These are phyloP conservation scores for Calameuta filiformis DNA, from an alignment of 2,888 invertebrate genomes.

Conservation along the genomic window DNA sequence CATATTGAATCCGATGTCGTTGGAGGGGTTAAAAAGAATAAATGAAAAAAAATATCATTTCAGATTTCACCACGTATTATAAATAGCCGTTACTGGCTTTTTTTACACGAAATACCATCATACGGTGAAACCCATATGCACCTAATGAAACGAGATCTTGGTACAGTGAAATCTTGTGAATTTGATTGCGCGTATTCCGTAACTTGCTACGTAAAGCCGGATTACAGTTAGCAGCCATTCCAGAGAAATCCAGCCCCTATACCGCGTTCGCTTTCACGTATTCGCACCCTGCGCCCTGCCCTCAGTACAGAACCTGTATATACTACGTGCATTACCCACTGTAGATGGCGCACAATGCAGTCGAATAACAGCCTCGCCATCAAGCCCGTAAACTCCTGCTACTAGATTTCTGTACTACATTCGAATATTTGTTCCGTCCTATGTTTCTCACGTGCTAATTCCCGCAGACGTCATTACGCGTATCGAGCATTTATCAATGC, in stretches of 20 bases:
- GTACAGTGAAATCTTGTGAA: constrained; percentile 28
- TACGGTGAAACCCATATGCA: neutral
- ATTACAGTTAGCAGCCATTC: constrained; percentile 37
- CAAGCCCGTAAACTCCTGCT: constrained; percentile 34
- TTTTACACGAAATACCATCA: neutral
- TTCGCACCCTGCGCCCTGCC: constrained; percentile 27
- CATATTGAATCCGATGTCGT: neutral
- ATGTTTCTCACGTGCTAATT: constrained; percentile 58
- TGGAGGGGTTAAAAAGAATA: neutral
- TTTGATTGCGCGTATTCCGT: constrained; percentile 27
- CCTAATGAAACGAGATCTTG: neutral
- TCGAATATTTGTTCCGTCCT: constrained; percentile 46
- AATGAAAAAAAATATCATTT: neutral
- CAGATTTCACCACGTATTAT: neutral
- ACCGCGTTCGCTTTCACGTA: constrained; percentile 32
- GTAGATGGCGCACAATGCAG: constrained; percentile 39
- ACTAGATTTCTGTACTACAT: constrained; percentile 16
- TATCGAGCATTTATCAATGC: constrained; percentile 36
- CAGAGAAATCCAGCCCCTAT: constrained; percentile 20
- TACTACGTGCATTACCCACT: constrained; percentile 30
- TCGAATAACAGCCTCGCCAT: constrained; percentile 45
- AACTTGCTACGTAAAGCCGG: constrained; percentile 34
- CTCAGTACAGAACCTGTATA: constrained; percentile 12
- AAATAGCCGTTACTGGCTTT: neutral
- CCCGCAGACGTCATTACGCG: constrained; percentile 54